Percentiles rank a stretch among this genome's conserved stretches.
phyloP scores from a whole-genome alignment of 2,797 vertebrate species.

The Enteromius paludinosus region DNA sequence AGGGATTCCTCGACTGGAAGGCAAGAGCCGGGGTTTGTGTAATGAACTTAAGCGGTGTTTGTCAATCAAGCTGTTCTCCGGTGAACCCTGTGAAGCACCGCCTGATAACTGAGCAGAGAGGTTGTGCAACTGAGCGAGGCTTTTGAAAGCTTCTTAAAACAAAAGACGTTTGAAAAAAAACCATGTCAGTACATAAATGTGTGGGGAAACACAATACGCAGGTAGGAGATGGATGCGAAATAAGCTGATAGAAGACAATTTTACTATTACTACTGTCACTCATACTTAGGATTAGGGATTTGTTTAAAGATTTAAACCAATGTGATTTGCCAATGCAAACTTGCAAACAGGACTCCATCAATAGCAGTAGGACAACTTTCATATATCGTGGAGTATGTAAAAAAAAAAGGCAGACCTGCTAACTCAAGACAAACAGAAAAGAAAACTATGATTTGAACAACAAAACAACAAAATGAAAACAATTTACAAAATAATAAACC shows the following conservation, averaged over 20 bases:
- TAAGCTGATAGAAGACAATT: constrained; percentile 15
- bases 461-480: not conserved
- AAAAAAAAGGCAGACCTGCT: not conserved
- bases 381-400: too few species aligned
- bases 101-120: not conserved
- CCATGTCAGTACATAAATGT: constrained; percentile 9
- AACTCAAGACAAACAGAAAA: not conserved
- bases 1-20: constrained; percentile 3
- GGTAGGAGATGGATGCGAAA: constrained; percentile 2
- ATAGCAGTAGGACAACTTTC: not conserved
- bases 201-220: not conserved
- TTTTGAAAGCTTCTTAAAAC: constrained; percentile 1
- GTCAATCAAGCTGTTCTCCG: not conserved
- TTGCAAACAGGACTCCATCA: not conserved
- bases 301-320: constrained; percentile 1
- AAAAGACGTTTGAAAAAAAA: not conserved
- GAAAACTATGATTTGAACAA: not conserved
- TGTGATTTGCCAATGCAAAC: not conserved
- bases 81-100: not conserved
- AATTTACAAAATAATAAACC: not conserved
- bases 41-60: constrained; percentile 13
- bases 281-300: constrained; percentile 10
- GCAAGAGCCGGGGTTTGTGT: not conserved
- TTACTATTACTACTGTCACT: constrained; percentile 21
- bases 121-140: not conserved